Base-by-base conservation (phyloP, 2,888 invertebrate species). In the Chouioia cunea region DNA sequence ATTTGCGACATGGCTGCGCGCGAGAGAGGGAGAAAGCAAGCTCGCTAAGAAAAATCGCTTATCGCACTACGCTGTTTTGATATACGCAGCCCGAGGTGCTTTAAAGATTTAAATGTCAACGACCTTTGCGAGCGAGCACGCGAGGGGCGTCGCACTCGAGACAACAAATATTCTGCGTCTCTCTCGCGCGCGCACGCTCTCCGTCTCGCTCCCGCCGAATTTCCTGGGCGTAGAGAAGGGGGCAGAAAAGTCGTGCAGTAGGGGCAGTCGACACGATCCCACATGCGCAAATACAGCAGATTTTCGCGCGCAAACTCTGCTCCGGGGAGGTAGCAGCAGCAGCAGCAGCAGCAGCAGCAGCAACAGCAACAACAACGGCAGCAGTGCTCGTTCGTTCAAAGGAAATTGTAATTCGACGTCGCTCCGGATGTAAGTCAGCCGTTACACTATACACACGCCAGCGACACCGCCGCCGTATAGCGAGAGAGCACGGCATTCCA, bases 401-500 rank as follows among this genome's bases (percentile, higher is more conserved):
- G 36, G 6, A 36, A 36, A 36, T 36, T 36, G 36, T 36, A 36
- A 36, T 36, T 36, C 36, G 36, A 36, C 36, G 36, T 36, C 36
- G 36, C 36, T 36, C 27, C 27, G 36, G 36, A 36, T 36, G 36
- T 64, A 54, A 70, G 48, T 59, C 69, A 52, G 57, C 54, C 65
- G 60, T 60, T 70, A 56, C 54, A 23, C 58, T 44, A 22, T 4
- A 48, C 10, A 48, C 43, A 20, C 15, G 50, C 20, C 56, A 15
- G 14, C 22, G 43, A 15, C 22, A n/a, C 43, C 20, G 22, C 48
- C 46, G 22, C 8, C 36, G 36, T 36, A 36, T 2, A 27, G 20
- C 27, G 36, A 36, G 47, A 36, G 48, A 64, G 59, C 59, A 48
- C 20, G 43, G 65, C 77, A 74, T 74, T 76, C 76, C 74, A 75